Percentiles rank a stretch among this genome's conserved stretches.
These are phyloP conservation scores for Mystacides longicornis DNA, from an alignment of 2,888 invertebrate genomes.

Conservation along the genomic window DNA sequence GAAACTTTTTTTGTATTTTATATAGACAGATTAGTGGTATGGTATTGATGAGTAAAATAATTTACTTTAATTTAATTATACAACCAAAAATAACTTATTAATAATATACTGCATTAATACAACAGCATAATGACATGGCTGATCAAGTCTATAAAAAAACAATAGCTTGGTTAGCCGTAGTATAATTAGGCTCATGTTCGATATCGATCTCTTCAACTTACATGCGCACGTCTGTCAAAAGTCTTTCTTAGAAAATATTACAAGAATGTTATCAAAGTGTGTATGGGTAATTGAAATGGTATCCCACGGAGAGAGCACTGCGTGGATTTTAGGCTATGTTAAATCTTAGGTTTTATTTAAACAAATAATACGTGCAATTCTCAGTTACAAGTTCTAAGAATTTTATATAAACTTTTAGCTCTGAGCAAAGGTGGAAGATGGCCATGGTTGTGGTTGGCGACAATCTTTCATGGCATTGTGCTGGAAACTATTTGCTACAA, in stretches of 20 bases:
- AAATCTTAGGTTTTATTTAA: neutral
- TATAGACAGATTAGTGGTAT: neutral
- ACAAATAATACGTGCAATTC: neutral
- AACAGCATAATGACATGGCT: neutral
- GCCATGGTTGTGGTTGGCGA: conserved; percentile 66
- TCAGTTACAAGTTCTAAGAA: neutral
- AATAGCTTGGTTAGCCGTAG: too few species aligned
- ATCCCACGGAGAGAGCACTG: neutral
- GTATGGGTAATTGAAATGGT: too few species aligned
- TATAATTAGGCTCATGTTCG: too few species aligned
- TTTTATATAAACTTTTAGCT: conserved; percentile 41
- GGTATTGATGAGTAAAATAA: neutral
- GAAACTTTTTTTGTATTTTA: too few species aligned
- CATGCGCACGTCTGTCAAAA: too few species aligned
- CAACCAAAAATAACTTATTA: neutral
- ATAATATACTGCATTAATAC: neutral
- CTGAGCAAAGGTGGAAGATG: conserved; percentile 63
- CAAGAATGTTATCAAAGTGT: too few species aligned
- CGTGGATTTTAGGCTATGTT: too few species aligned
- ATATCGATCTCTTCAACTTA: too few species aligned
- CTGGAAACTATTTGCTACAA: conserved; percentile 65
- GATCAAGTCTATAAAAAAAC: too few species aligned
- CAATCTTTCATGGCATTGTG: conserved; percentile 63
- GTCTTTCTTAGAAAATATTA: too few species aligned
- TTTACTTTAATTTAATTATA: neutral